phyloP scores from a whole-genome alignment of 2,113 vertebrate genomes.

The Scopus umbretta region DNA sequence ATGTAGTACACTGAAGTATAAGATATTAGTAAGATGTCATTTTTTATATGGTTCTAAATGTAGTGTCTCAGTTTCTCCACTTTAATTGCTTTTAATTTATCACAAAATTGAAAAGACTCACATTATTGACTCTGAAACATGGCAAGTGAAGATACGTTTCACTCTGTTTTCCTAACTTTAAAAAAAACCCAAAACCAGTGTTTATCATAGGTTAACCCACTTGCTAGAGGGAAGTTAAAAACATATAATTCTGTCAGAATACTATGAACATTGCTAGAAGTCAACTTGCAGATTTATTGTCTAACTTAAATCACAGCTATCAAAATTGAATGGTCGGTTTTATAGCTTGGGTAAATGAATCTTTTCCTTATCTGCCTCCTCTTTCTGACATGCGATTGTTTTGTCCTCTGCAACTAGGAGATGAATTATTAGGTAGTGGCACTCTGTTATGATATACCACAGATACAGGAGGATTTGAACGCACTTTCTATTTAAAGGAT shows the following conservation, averaged over 20 bases:
- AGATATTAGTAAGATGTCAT: neutral
- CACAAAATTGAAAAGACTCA: neutral
- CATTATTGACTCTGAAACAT: neutral
- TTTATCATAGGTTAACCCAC: conserved; percentile 6
- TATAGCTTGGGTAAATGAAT: conserved; percentile 48
- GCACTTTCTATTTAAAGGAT: conserved; percentile 47
- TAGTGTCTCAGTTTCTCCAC: neutral
- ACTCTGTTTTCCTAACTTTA: neutral
- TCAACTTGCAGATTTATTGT: conserved; percentile 53
- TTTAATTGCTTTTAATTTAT: neutral
- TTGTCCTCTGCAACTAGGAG: conserved; percentile 36
- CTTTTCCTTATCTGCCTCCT: conserved; percentile 40
- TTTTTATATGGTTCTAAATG: neutral
- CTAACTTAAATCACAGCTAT: conserved; percentile 49
- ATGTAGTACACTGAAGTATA: neutral
- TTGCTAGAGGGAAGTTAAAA: conserved; percentile 31
- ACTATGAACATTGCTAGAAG: neutral
- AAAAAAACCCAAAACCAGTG: neutral
- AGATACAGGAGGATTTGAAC: conserved; percentile 25
- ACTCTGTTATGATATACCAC: conserved; percentile 10
- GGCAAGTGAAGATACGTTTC: neutral
- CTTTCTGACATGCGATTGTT: conserved; percentile 43
- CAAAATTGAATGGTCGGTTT: conserved; percentile 49
- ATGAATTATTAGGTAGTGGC: conserved; percentile 50
- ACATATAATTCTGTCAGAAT: conserved; percentile 35